phyloP scores from a whole-genome alignment of 2,888 invertebrate genomes.

The Artemia sinica region DNA sequence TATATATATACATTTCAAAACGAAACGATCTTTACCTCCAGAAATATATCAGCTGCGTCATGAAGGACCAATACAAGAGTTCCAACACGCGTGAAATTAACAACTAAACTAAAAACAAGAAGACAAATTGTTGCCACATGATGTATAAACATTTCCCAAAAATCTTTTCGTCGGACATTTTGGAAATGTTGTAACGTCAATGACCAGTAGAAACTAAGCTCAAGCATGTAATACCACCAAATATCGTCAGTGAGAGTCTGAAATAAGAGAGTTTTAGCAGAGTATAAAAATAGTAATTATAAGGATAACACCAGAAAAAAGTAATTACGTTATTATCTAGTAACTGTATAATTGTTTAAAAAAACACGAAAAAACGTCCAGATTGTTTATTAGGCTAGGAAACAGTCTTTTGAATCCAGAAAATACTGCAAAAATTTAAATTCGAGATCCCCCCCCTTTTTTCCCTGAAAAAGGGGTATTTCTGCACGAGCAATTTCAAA shows the following conservation, averaged over 20 bases:
- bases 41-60: slow-evolving; percentile 73
- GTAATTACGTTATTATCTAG: too few relatives aligned
- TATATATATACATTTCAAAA: too few relatives aligned
- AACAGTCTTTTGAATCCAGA: too few relatives aligned
- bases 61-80: slow-evolving; percentile 70
- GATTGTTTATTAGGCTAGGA: too few relatives aligned
- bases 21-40: slow-evolving; percentile 44
- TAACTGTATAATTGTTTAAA: too few relatives aligned
- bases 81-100: slow-evolving; percentile 79
- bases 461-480: too few relatives aligned
- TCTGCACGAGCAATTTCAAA: too few relatives aligned
- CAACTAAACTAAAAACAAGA: slow-evolving; percentile 82
- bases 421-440: too few relatives aligned
- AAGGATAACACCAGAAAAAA: too few relatives aligned
- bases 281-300: too few relatives aligned
- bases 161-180: slow-evolving; percentile 81
- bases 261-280: slow-evolving; percentile 27
- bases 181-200: slow-evolving; percentile 78
- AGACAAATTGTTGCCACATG: slow-evolving; percentile 81
- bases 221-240: slow-evolving; percentile 93
- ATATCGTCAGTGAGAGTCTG: slow-evolving; percentile 61
- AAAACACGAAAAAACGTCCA: too few relatives aligned
- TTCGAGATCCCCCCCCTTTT: too few relatives aligned
- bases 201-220: slow-evolving; percentile 87
- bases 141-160: slow-evolving; percentile 97